Conservation (phyloP, 2,888 invertebrate genomes). For the Heliconius cydno region DNA sequence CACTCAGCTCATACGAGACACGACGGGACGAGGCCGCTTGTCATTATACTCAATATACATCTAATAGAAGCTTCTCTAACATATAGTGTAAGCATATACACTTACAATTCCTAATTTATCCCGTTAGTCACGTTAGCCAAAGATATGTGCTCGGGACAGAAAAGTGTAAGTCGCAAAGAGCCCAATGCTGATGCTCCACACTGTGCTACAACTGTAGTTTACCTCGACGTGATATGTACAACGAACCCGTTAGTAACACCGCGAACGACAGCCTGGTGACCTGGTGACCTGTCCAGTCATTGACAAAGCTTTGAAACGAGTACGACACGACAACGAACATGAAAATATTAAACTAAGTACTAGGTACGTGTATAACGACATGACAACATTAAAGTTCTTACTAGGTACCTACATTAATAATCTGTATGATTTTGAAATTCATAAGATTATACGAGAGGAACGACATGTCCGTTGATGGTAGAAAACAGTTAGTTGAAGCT, state of each 20-base stretch:
- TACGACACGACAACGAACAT: neutral
- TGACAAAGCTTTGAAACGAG: neutral
- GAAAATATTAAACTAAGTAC: neutral
- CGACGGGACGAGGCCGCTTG: slow-evolving; percentile 10
- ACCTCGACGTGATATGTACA: slow-evolving; percentile 1
- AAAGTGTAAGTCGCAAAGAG: too few relatives aligned
- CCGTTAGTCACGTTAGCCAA: neutral
- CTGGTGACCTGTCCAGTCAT: too few relatives aligned
- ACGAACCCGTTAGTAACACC: neutral
- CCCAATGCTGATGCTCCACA: too few relatives aligned
- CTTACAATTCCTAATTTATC: slow-evolving; percentile 5
- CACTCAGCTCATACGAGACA: slow-evolving; percentile 61
- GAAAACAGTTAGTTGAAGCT: neutral
- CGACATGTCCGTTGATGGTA: neutral
- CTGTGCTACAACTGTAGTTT: neutral
- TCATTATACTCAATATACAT: slow-evolving; percentile 9
- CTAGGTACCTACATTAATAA: neutral
- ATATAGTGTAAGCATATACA: neutral
- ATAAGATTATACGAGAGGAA: neutral
- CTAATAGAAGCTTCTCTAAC: slow-evolving; percentile 10
- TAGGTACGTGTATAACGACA: neutral
- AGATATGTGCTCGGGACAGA: slow-evolving; percentile 13
- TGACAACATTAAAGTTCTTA: neutral
- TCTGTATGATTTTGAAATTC: neutral
- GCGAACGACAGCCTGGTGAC: neutral